Evolutionary conservation across 2,888 invertebrate species (phyloP), one percentile per base, ranked within the genome.

Genomic region (Nebria brevicollis): DNA sequence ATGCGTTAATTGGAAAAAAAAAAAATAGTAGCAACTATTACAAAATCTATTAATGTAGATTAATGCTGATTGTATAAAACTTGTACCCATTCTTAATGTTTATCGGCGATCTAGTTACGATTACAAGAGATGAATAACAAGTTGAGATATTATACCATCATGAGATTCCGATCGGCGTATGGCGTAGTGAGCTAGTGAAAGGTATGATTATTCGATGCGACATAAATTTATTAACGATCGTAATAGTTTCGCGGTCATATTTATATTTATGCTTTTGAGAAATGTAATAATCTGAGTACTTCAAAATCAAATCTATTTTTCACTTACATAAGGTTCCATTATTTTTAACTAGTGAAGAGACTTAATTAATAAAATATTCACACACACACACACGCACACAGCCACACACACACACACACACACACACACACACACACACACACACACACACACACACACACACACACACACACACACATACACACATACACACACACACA

Each of bases 51-150:
- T 54, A 54, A 54, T 54, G 54, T 54, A 54, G 54, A 54, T 54
- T 54, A 54, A 54, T 54, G 54, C 54, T 54, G 54, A 54, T 54
- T 54, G 34, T 34, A 34, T 34, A 34, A 34, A 34, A 5, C 2
- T 34, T 34, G 70, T 70, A 70, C 25, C 70, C 25, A 34, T 66
- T 76, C 26, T 34, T 76, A 34, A 41, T 66, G 41, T 79, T 68
- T 79, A 79, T 68, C 66, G 75, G 10, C 75, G 79, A 74, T 79
- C 79, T 68, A 79, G 68, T 74, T 79, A 54, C 68, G 42, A 74
- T 43, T 42, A 79, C 75, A 79, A 54, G 75, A 68, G 75, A 79
- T 79, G 79, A 79, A 79, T 79, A 79, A 75, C 75, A 79, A 79
- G 70, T 74, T 64, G 73, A 43, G 66, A 26, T 70, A 25, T 70